A percentile compares a stretch with the other conserved stretches of the same genome.
These are phyloP conservation scores for Pseudorectes ferrugineus DNA, from an alignment of 2,113 vertebrate genomes.

Conservation along the genomic window DNA sequence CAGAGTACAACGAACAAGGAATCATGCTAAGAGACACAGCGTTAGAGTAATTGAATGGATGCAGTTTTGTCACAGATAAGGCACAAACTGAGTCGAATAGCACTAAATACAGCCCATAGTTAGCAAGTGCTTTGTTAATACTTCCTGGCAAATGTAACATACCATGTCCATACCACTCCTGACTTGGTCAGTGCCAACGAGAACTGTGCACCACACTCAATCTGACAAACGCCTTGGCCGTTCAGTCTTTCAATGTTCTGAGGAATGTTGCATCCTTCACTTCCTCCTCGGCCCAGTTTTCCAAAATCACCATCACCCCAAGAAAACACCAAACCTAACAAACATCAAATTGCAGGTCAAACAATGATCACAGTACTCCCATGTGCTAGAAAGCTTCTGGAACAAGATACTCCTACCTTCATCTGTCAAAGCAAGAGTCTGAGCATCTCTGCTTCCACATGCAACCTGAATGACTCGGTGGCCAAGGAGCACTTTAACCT, in stretches of 20 bases:
- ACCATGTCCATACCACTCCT: constrained; percentile 99
- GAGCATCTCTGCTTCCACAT: constrained; percentile 95
- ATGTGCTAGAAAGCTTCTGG: neutral
- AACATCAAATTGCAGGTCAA: constrained; percentile 16
- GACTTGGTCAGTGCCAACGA: constrained; percentile 96
- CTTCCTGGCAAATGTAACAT: neutral
- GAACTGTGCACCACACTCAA: constrained; percentile 98
- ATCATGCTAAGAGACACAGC: neutral
- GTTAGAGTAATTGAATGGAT: neutral
- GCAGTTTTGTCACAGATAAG: neutral
- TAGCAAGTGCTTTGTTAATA: neutral
- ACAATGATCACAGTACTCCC: neutral
- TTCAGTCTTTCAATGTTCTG: constrained; percentile 98
- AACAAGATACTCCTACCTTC: constrained; percentile 78
- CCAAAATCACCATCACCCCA: constrained; percentile 99
- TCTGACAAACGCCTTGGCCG: constrained; percentile 93
- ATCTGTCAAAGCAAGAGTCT: constrained; percentile 94
- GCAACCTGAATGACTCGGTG: constrained; percentile 96
- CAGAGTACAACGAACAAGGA: neutral
- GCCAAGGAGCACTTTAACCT: constrained; percentile 97
- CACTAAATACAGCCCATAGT: neutral
- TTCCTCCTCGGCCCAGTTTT: constrained; percentile 94
- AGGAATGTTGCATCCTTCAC: constrained; percentile 97
- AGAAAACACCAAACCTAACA: constrained; percentile 92
- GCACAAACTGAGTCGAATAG: neutral